Conservation (phyloP, 2,888 invertebrate genomes). For the Argyresthia goedartella region DNA sequence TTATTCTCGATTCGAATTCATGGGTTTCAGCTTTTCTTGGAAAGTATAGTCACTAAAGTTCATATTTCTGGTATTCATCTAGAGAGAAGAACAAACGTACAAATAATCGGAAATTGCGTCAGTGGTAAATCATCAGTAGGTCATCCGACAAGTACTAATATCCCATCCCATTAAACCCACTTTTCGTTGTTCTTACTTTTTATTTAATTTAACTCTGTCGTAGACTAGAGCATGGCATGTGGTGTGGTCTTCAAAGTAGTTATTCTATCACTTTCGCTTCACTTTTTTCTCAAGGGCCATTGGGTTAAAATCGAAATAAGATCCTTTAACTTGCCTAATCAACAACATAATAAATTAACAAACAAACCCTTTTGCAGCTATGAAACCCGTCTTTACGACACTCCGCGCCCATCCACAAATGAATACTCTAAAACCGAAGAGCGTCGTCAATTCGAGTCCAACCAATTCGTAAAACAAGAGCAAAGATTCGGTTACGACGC, state of each 20-base stretch:
- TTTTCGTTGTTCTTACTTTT: not conserved
- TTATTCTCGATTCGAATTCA: no score
- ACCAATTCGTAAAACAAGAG: conserved; percentile 35
- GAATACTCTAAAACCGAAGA: conserved; percentile 39
- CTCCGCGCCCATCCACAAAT: conserved; percentile 46
- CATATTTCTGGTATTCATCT: no score
- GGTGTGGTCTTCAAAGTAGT: conserved; percentile 27
- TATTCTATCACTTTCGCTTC: conserved; percentile 3
- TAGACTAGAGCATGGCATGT: conserved; percentile 26
- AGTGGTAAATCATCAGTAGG: not conserved
- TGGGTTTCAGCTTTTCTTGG: no score
- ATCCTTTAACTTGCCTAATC: not conserved
- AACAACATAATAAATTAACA: conserved; percentile 13
- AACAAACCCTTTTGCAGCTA: conserved; percentile 41
- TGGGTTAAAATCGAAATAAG: not conserved
- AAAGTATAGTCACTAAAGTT: no score
- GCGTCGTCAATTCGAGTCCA: conserved; percentile 29
- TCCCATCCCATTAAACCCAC: conserved; percentile 1
- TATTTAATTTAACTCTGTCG: conserved; percentile 5
- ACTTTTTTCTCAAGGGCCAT: conserved; percentile 1
- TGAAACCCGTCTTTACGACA: conserved; percentile 68
- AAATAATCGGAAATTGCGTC: not conserved
- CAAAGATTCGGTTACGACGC: conserved; percentile 46
- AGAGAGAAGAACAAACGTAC: not conserved
- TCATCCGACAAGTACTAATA: not conserved